phyloP scores from a whole-genome alignment of 2,888 invertebrate species.

The Spodoptera littoralis region DNA sequence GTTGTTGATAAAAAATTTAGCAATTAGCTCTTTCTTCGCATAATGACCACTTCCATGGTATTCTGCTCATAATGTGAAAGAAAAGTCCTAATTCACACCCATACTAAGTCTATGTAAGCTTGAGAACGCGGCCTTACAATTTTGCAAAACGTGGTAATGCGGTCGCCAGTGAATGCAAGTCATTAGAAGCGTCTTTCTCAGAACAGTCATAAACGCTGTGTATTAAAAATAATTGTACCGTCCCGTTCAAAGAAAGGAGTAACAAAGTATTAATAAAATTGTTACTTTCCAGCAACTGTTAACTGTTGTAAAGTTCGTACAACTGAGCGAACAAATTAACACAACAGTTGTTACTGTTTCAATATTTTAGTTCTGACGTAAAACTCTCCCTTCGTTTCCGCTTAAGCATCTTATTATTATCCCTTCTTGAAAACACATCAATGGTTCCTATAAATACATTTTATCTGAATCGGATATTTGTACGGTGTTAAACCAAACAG shows the following conservation, averaged over 20 bases:
- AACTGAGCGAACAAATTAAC: background rate
- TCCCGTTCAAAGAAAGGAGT: slow-evolving; percentile 2
- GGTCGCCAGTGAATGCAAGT: background rate
- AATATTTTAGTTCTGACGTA: background rate
- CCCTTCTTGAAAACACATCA: too few relatives aligned
- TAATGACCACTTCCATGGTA: too few relatives aligned
- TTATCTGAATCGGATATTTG: too few relatives aligned
- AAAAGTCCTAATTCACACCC: too few relatives aligned
- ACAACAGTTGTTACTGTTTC: background rate
- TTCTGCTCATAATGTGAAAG: too few relatives aligned
- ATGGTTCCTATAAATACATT: too few relatives aligned
- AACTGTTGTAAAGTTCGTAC: slow-evolving; percentile 10
- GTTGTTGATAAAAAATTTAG: too few relatives aligned
- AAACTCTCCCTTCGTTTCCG: too few relatives aligned
- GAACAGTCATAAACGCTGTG: background rate
- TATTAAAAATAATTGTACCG: background rate
- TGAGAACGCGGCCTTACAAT: background rate
- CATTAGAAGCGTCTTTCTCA: slow-evolving; percentile 1
- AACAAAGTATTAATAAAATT: slow-evolving; percentile 15
- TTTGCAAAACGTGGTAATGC: slow-evolving; percentile 9
- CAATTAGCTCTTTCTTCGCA: too few relatives aligned
- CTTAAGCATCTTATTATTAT: too few relatives aligned
- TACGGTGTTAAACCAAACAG: too few relatives aligned
- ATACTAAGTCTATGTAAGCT: too few relatives aligned
- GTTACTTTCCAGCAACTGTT: background rate